Base-by-base conservation (phyloP, 2,113 vertebrate species). In the Clarias magur region DNA sequence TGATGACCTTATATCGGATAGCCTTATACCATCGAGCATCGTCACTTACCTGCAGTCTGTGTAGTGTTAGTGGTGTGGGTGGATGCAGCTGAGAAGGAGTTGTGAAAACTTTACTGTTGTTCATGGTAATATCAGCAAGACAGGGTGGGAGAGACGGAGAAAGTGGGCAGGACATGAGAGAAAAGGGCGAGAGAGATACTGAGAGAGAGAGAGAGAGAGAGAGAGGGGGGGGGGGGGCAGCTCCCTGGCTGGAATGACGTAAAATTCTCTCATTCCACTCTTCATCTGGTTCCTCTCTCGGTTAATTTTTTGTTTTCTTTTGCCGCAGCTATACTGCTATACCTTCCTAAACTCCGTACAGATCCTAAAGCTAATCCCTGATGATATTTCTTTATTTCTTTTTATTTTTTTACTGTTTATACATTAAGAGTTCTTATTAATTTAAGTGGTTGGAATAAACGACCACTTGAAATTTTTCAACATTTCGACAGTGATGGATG, bases 261-360 rank as follows among this genome's bases (percentile, higher is more conserved):
- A 90, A 89, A 88, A 89, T 90, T 92, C n/a, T 65, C 57, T 82
- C 79, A 82, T 87, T 87, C 85, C 79, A 82, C 56, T 48, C 67
- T 82, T 87, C 79, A 82, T 87, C 85, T 86, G 85, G 79, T 53
- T 87, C 79, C 25, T 75, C 13, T 87, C 85, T 73, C 34, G 73
- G 85, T 70, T 62, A 30, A 59, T 59, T 57, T 59, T 80, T 56
- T 56, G 48, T 48, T 23, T 62, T 80, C 8, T 27, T 82, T 65
- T 21, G 8, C n/a, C 75, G 12, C 16, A 63, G 23, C 25, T 53
- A 63, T 62, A 67, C 42, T 23, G 19, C 48, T 48, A 48, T 48
- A 48, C n/a, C n/a, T 56, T 56, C 27, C 63, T 67, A 68, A 83
- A 67, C 59, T 79, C 11, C 48, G 15, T 85, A 67, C 10, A 54